Percentiles rank a stretch among this genome's conserved stretches.
phyloP scores from a whole-genome alignment of 2,113 vertebrate genomes.

The Hippolais icterina region DNA sequence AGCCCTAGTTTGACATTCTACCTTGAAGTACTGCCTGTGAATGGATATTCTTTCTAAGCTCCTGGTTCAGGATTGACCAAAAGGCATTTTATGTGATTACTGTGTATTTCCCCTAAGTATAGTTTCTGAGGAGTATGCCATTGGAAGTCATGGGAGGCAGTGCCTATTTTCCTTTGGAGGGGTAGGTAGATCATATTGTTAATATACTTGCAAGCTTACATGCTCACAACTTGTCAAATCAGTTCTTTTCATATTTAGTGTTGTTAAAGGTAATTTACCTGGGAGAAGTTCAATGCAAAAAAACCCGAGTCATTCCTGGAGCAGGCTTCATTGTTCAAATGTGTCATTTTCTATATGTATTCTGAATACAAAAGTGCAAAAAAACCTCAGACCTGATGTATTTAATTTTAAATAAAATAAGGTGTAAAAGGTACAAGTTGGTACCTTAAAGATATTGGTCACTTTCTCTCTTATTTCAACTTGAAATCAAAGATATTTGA shows the following conservation, averaged over 20 bases:
- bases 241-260: neutral
- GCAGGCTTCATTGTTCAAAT: neutral
- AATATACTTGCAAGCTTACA: neutral
- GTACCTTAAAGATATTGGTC: neutral
- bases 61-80: neutral
- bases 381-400: neutral
- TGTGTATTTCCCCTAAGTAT: neutral
- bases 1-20: neutral
- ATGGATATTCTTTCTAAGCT: neutral
- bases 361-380: neutral
- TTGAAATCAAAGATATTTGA: neutral
- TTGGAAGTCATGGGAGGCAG: neutral
- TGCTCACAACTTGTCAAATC: neutral
- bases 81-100: neutral
- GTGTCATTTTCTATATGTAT: neutral
- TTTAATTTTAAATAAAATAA: neutral
- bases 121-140: neutral
- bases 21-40: neutral
- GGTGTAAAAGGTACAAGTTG: neutral
- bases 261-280: constrained; percentile 27
- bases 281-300: neutral
- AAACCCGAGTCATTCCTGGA: neutral
- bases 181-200: neutral
- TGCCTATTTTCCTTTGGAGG: neutral
- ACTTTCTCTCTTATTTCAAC: neutral